Evolutionary conservation across 2,888 invertebrate species (phyloP).

Genomic region (Polyommatus iphigenia): DNA sequence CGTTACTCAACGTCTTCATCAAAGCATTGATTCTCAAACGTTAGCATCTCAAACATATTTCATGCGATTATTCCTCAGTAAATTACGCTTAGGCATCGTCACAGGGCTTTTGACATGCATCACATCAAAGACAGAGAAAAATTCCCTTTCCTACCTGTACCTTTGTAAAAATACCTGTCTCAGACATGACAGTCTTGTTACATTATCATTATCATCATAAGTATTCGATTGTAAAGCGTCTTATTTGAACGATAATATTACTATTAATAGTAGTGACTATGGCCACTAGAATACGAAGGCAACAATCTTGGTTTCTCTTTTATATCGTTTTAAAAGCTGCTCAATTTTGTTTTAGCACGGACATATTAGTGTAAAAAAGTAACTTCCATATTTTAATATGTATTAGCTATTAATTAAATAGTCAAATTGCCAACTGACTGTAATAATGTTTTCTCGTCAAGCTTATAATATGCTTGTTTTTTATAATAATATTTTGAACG

Average conservation of each 20-base stretch:
- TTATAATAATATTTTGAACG: no score
- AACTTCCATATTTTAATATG: no score
- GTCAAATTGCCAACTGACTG: no score
- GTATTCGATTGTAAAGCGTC: not conserved
- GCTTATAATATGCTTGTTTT: no score
- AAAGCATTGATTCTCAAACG: not conserved
- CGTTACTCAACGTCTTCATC: not conserved
- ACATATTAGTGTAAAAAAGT: no score
- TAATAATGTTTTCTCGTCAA: no score
- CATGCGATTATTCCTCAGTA: not conserved
- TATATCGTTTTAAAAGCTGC: no score
- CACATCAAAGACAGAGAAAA: conserved; percentile 9
- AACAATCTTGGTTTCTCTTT: no score
- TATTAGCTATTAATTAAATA: no score
- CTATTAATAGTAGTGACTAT: no score
- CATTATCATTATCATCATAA: not conserved
- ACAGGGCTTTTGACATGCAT: conserved; percentile 7
- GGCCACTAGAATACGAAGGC: no score
- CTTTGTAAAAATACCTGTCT: not conserved
- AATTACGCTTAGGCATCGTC: not conserved
- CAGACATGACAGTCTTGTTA: not conserved
- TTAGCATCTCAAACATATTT: conserved; percentile 5
- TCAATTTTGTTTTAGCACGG: no score
- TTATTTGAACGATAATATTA: not conserved
- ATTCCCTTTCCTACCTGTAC: not conserved